These are phyloP conservation scores for Pipra filicauda DNA, from an alignment of 2,113 vertebrate species.

Conservation along the genomic window DNA sequence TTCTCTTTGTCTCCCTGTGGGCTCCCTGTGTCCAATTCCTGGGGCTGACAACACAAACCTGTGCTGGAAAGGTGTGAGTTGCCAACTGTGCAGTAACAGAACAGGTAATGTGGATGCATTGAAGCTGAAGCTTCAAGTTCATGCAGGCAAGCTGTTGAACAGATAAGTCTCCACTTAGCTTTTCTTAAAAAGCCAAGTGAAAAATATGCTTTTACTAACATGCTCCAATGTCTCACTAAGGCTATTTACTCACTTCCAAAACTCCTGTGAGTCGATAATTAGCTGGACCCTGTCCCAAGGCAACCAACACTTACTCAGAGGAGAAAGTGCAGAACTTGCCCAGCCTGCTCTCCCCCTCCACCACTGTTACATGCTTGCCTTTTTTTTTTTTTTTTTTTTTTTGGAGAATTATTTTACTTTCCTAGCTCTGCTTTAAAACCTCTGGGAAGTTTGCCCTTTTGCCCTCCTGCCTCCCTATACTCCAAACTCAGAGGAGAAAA, in stretches of 20 bases:
- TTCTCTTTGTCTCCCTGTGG: not conserved
- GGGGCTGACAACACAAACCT: not conserved
- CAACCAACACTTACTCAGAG: not conserved
- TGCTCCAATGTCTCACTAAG: not conserved
- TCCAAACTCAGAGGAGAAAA: not conserved
- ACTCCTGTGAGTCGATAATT: not conserved
- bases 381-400: not conserved
- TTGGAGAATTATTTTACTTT: not conserved
- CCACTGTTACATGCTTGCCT: not conserved
- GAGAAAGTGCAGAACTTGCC: not conserved
- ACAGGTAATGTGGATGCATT: not conserved
- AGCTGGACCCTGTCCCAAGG: not conserved
- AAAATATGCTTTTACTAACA: not conserved
- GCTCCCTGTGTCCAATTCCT: rapidly evolving
- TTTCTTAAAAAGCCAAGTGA: not conserved
- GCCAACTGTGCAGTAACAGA: not conserved
- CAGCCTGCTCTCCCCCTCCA: not conserved
- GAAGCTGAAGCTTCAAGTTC: not conserved
- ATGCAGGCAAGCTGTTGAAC: not conserved
- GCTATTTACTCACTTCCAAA: not conserved
- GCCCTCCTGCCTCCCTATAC: not conserved
- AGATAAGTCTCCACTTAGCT: not conserved
- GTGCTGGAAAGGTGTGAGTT: not conserved
- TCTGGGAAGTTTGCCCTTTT: slow-evolving; percentile 7
- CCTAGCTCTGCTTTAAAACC: not conserved